Evolutionary conservation across 2,888 invertebrate genomes (phyloP).

Genomic region (Watsonalla cultraria): DNA sequence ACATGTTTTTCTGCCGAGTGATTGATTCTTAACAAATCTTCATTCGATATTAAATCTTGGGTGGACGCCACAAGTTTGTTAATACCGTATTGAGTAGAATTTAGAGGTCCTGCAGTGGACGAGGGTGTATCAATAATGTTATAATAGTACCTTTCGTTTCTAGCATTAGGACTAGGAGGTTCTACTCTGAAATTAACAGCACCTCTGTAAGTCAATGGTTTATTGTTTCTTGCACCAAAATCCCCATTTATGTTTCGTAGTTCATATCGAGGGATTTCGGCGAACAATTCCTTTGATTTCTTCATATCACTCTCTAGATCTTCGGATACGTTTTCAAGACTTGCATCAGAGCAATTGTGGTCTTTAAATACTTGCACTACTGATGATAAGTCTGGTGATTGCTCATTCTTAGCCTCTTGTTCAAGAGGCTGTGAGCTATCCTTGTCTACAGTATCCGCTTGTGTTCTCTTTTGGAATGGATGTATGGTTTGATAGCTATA

Average conservation of each 20-base stretch:
- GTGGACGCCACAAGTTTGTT: conserved; percentile 77
- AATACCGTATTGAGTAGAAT: conserved; percentile 48
- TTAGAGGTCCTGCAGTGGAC: conserved; percentile 20
- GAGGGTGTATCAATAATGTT: conserved; percentile 35
- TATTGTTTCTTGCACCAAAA: conserved; percentile 49
- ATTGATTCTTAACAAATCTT: conserved; percentile 82
- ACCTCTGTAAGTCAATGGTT: conserved; percentile 39
- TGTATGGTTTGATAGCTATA: conserved; percentile 39
- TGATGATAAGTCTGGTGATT: conserved; percentile 24
- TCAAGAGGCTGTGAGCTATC: conserved; percentile 36
- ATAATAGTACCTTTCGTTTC: conserved; percentile 55
- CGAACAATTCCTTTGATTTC: conserved; percentile 36
- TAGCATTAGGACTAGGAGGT: conserved; percentile 40
- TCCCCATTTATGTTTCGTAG: conserved; percentile 41
- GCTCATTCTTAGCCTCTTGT: conserved; percentile 40
- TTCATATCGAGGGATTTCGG: conserved; percentile 38
- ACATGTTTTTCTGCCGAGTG: conserved; percentile 59
- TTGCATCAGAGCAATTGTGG: conserved; percentile 50
- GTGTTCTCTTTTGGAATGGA: conserved; percentile 12
- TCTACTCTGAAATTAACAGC: conserved; percentile 51
- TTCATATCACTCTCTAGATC: conserved; percentile 32
- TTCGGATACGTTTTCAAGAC: conserved; percentile 18
- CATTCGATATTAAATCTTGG: conserved; percentile 80
- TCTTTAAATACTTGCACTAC: conserved; percentile 64
- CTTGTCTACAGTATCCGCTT: conserved; percentile 8